Evolutionary conservation across 2,888 invertebrate species (phyloP).

Genomic region (Beris morrisii): DNA sequence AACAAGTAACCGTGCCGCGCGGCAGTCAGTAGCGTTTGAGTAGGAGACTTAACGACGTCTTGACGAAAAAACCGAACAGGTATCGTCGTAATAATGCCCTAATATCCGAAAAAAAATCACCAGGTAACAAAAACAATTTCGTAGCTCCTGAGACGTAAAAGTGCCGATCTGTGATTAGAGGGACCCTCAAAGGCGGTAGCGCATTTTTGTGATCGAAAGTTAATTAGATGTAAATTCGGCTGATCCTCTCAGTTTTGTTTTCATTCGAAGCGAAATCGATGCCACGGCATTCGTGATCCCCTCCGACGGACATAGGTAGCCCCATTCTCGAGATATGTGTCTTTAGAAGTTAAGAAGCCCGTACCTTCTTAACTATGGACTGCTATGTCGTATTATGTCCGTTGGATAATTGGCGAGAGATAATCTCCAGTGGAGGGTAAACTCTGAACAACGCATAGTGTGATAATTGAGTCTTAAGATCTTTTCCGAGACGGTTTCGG

Average conservation of each 20-base stretch:
- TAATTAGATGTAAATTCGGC: conserved; percentile 47
- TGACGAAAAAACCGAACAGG: background rate
- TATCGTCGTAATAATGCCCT: conserved; percentile 5
- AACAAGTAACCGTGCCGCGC: conserved; percentile 1
- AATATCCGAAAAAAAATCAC: conserved; percentile 17
- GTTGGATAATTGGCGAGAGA: conserved; percentile 37
- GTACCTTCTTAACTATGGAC: background rate
- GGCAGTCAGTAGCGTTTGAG: conserved; percentile 16
- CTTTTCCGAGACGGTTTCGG: conserved; percentile 23
- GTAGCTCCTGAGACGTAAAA: conserved; percentile 34
- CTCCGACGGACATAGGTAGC: conserved; percentile 6
- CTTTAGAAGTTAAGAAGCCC: background rate
- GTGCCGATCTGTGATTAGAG: conserved; percentile 37
- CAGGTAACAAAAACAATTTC: conserved; percentile 30
- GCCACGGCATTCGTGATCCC: background rate
- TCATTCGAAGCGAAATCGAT: background rate
- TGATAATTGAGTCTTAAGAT: conserved; percentile 40
- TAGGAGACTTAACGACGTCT: conserved; percentile 13
- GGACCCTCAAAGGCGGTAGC: conserved; percentile 39
- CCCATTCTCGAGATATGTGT: too few relatives aligned
- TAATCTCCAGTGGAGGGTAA: conserved; percentile 28
- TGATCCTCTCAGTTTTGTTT: conserved; percentile 39
- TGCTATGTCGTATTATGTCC: conserved; percentile 20
- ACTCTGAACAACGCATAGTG: conserved; percentile 26
- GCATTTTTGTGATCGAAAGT: conserved; percentile 44